phyloP scores from a whole-genome alignment of 2,797 vertebrate species.

The Nyctibius grandis region DNA sequence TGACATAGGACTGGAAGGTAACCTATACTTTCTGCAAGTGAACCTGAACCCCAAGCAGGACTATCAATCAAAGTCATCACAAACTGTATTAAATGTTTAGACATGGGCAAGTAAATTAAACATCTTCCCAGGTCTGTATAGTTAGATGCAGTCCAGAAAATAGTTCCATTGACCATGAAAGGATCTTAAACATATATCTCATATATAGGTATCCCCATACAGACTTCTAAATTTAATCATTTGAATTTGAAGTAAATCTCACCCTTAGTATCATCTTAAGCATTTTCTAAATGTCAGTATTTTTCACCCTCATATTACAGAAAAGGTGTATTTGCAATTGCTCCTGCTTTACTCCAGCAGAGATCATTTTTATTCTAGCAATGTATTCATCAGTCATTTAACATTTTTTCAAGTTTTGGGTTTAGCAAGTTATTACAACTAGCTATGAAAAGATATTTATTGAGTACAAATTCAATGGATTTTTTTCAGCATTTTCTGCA shows the following conservation, averaged over 20 bases:
- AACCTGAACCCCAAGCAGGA: neutral
- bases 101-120: neutral
- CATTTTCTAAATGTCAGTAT: neutral
- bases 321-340: neutral
- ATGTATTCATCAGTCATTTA: neutral
- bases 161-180: neutral
- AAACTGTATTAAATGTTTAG: neutral
- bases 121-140: neutral
- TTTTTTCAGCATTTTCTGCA: neutral
- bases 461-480: neutral
- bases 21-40: neutral
- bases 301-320: neutral
- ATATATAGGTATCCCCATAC: neutral
- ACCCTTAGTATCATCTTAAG: neutral
- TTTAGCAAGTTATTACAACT: neutral
- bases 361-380: neutral
- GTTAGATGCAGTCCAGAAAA: neutral
- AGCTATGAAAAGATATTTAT: neutral
- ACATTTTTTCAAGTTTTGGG: neutral
- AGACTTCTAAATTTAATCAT: neutral
- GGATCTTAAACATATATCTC: neutral
- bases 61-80: neutral
- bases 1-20: neutral
- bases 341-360: neutral
- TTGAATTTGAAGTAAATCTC: neutral